Evolutionary conservation across 2,888 invertebrate species (phyloP).

Genomic region (Caenorhabditis sp.): DNA sequence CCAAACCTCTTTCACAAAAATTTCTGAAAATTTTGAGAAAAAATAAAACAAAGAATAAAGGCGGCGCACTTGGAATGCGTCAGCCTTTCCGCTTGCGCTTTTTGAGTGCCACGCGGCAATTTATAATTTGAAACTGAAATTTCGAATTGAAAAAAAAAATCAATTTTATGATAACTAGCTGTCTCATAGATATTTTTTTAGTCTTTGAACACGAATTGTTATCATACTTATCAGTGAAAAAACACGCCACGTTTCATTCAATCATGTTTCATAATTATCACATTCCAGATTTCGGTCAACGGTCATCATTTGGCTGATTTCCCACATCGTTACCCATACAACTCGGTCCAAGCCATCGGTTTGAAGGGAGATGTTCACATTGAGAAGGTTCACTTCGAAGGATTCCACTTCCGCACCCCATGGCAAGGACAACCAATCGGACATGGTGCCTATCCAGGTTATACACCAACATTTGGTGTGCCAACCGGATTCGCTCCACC

Average conservation of each 20-base stretch:
- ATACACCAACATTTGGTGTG: constrained; percentile 30
- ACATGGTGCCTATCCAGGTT: neutral
- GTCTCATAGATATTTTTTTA: no score
- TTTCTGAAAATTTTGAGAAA: no score
- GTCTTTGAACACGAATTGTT: neutral
- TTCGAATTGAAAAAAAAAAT: no score
- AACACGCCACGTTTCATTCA: neutral
- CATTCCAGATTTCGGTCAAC: constrained; percentile 59
- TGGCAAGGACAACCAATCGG: neutral
- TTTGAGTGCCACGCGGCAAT: no score
- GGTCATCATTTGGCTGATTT: constrained; percentile 58
- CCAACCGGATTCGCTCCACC: constrained; percentile 7
- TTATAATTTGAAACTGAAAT: no score
- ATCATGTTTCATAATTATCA: no score
- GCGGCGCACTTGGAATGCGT: no score
- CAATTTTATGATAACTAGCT: no score
- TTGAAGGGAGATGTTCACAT: constrained; percentile 56
- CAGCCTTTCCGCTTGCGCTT: no score
- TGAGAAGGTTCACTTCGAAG: constrained; percentile 57
- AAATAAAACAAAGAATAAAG: no score
- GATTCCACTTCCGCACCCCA: constrained; percentile 52
- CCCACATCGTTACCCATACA: constrained; percentile 57
- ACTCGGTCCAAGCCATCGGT: constrained; percentile 57
- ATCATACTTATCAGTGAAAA: neutral
- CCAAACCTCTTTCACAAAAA: no score